Percentiles rank a stretch among this genome's conserved stretches.
phyloP scores from a whole-genome alignment of 2,888 invertebrate species.

The Bombylius major region DNA sequence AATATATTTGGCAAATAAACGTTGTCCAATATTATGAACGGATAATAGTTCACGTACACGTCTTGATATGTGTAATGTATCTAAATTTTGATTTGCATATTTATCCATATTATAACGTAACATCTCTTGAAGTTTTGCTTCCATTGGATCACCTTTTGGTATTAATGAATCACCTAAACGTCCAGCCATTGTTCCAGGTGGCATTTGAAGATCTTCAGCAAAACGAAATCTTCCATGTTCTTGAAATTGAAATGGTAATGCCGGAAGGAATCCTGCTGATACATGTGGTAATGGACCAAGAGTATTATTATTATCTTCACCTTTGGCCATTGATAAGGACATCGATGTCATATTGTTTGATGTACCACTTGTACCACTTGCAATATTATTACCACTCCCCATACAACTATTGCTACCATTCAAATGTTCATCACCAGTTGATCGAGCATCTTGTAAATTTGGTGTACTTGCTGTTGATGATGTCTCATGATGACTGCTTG shows the following conservation, averaged over 20 bases:
- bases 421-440: constrained; percentile 16
- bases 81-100: constrained; percentile 83
- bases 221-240: constrained; percentile 72
- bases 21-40: constrained; percentile 96
- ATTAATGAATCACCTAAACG: constrained; percentile 80
- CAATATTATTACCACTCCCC: background rate
- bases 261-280: constrained; percentile 39
- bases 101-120: constrained; percentile 91
- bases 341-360: constrained; percentile 21
- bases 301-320: constrained; percentile 41
- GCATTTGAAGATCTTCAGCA: constrained; percentile 67
- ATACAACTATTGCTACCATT: constrained; percentile 5
- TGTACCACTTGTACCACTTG: constrained; percentile 1
- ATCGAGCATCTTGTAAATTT: constrained; percentile 29
- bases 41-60: constrained; percentile 87
- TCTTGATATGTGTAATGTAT: constrained; percentile 89
- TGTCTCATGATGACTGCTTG: constrained; percentile 26
- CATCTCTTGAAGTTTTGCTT: constrained; percentile 86
- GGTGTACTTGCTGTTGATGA: constrained; percentile 40
- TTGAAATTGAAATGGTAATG: constrained; percentile 62
- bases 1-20: constrained; percentile 96
- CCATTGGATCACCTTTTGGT: constrained; percentile 88
- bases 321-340: constrained; percentile 38
- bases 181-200: constrained; percentile 71
- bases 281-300: constrained; percentile 24